Conservation (phyloP, 2,797 vertebrate genomes). For the Gila robusta region DNA sequence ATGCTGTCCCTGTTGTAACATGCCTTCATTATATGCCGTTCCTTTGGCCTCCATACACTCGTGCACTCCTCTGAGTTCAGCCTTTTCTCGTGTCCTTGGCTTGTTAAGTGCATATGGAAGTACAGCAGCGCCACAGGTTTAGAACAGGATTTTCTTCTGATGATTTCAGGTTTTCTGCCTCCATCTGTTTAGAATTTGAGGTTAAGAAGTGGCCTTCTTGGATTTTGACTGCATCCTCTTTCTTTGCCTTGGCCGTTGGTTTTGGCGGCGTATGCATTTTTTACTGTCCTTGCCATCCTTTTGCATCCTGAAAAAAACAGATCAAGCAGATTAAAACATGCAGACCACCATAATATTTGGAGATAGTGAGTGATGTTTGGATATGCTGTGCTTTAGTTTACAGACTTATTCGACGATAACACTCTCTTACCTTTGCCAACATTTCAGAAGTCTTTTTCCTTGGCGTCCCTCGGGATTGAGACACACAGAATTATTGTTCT, state of each 20-base stretch:
- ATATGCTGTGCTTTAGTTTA: not conserved
- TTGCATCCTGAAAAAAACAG: constrained; percentile 63
- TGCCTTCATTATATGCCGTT: not conserved
- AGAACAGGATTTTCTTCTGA: not conserved
- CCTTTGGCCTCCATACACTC: not conserved
- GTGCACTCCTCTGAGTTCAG: not conserved
- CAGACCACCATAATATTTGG: not conserved
- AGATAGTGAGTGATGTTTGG: constrained; percentile 8
- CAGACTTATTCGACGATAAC: not conserved
- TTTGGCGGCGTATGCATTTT: constrained; percentile 69
- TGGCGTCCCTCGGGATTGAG: constrained; percentile 67
- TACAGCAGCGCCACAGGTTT: not conserved
- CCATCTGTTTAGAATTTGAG: not conserved
- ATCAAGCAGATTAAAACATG: not conserved
- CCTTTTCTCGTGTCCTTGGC: not conserved
- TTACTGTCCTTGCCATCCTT: constrained; percentile 60
- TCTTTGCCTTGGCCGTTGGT: constrained; percentile 48
- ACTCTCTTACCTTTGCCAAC: constrained; percentile 78
- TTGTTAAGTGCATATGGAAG: not conserved
- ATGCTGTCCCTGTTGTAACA: constrained; percentile 14
- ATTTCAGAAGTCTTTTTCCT: constrained; percentile 73
- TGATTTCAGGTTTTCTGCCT: not conserved
- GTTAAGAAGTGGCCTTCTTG: constrained; percentile 48
- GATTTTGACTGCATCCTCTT: constrained; percentile 57
- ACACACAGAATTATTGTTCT: constrained; percentile 64